Evolutionary conservation across 2,797 vertebrate species (phyloP).

Genomic region (Percopsis omiscomaycus): DNA sequence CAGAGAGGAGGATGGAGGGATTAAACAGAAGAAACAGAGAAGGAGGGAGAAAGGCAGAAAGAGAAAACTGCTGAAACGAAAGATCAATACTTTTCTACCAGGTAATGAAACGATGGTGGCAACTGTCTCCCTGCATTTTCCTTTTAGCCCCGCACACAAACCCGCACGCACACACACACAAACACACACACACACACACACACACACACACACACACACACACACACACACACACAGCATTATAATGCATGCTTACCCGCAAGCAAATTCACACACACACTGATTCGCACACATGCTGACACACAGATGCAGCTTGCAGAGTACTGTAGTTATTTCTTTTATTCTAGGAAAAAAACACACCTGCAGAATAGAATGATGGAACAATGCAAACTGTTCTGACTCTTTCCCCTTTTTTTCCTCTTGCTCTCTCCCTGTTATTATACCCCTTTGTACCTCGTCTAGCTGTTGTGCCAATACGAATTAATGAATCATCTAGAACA

Average conservation of each 20-base stretch:
- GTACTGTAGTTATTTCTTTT: conserved; percentile 29
- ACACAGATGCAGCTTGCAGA: neutral
- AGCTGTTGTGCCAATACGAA: too few species aligned
- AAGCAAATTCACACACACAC: neutral
- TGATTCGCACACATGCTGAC: too few species aligned
- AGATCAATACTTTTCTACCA: conserved; percentile 69
- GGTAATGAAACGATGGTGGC: conserved; percentile 64
- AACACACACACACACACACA: conserved; percentile 3
- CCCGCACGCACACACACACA: neutral
- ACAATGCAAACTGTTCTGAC: conserved; percentile 21
- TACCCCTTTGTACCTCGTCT: too few species aligned
- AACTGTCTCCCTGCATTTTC: conserved; percentile 69
- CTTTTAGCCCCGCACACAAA: conserved; percentile 27
- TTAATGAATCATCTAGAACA: too few species aligned
- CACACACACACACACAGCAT: neutral
- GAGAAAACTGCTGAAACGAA: conserved; percentile 54
- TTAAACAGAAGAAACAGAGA: neutral
- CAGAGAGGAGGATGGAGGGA: neutral
- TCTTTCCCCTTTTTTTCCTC: conserved; percentile 12
- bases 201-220: conserved; percentile 14
- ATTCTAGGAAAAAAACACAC: conserved; percentile 7
- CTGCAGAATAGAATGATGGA: conserved; percentile 30
- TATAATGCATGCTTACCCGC: neutral
- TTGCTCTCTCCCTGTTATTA: too few species aligned
- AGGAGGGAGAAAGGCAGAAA: conserved; percentile 28